Conservation (phyloP, 2,797 vertebrate genomes). For the Chrysolophus pictus region DNA sequence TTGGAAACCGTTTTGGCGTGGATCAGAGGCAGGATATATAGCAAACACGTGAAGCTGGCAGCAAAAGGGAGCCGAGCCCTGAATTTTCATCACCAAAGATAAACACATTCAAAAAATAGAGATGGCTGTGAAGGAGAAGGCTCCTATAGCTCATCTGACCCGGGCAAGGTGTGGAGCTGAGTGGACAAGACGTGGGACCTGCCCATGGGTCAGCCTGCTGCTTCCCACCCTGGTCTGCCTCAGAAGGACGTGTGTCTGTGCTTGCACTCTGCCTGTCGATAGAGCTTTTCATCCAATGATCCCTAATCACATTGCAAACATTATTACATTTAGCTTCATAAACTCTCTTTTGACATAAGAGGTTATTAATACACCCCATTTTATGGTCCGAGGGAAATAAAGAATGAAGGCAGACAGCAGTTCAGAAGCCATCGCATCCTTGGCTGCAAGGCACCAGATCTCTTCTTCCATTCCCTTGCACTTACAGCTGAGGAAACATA, state of each 20-base stretch:
- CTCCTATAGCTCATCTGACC: not conserved
- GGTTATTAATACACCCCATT: constrained; percentile 22
- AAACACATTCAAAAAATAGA: not conserved
- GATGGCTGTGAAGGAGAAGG: not conserved
- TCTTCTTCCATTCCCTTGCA: constrained; percentile 4
- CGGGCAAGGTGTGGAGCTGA: not conserved
- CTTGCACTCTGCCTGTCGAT: not conserved
- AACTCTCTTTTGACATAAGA: not conserved
- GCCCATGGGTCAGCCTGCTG: not conserved
- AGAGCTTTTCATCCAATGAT: not conserved
- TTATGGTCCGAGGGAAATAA: not conserved
- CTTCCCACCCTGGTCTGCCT: not conserved
- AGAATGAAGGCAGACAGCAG: not conserved
- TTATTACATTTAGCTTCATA: constrained; percentile 27
- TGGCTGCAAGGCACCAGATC: not conserved
- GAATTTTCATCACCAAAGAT: not conserved
- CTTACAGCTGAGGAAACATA: not conserved
- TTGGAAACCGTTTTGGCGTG: not conserved
- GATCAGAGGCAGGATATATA: not conserved
- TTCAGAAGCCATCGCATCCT: constrained; percentile 7
- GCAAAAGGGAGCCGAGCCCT: not conserved
- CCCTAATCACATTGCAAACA: not conserved
- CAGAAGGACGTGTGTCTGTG: not conserved
- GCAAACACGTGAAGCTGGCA: not conserved
- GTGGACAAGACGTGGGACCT: not conserved